Percentiles rank a stretch among this genome's conserved stretches.
Evolutionary conservation across 1,140 invertebrate genomes (phyloP).

Genomic region (Caenorhabditis inopinata): DNA sequence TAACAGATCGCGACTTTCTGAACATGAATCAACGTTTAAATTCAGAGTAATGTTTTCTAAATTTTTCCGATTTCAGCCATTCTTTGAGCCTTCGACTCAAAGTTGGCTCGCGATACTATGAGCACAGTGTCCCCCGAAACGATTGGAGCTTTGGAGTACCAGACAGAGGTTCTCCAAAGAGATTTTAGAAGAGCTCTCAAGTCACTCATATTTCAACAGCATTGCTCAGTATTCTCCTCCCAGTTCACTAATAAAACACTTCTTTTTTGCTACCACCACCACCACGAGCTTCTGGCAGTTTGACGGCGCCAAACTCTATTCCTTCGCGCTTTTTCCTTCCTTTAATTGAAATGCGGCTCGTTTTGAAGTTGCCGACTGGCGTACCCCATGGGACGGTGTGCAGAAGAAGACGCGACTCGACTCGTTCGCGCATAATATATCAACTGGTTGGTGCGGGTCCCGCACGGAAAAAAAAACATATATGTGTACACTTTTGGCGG

Average conservation of each 20-base stretch:
- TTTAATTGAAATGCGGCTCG: conserved; percentile 31
- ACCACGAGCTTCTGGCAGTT: not conserved
- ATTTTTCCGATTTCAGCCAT: no score
- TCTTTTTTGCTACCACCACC: conserved; percentile 30
- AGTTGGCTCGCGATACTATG: no score
- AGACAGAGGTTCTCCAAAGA: not conserved
- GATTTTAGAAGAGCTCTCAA: not conserved
- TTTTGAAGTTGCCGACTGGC: conserved; percentile 11
- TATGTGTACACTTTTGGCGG: not conserved
- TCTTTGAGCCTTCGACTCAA: no score
- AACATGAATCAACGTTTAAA: no score
- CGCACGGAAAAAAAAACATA: not conserved
- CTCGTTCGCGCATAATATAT: conserved; percentile 32
- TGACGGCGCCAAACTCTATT: not conserved
- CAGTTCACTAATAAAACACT: conserved; percentile 33
- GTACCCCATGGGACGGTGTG: not conserved
- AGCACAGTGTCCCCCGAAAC: no score
- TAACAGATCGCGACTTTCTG: no score
- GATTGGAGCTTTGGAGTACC: no score
- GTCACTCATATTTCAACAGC: conserved; percentile 31
- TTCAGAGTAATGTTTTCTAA: no score
- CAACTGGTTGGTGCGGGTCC: not conserved
- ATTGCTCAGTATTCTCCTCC: conserved; percentile 5
- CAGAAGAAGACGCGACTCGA: not conserved
- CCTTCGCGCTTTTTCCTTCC: not conserved